Evolutionary conservation across 2,888 invertebrate species (phyloP), one percentile per base, ranked within the genome.

Genomic region (Dynastes tityus): DNA sequence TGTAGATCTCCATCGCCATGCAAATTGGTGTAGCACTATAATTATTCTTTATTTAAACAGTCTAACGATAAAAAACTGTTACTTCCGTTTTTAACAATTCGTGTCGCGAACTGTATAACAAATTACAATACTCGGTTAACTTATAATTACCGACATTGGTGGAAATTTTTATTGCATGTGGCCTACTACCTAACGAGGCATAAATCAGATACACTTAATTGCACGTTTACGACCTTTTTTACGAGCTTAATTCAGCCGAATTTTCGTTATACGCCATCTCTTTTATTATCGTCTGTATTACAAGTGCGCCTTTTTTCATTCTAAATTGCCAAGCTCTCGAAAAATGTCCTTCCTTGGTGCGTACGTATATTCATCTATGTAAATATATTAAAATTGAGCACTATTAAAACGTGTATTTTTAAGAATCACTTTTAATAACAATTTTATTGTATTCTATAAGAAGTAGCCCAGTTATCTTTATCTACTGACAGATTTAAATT

Each of bases 91-190:
- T 71, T 55, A 71, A 58, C 40, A 55, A 71, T 40, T 71, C 53
- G 55, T 58, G 32, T 22, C 37, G 32, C 4, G 22, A 16, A 71
- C 2, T 16, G 55, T 74, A 61, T 40, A 49, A 74, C 61, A 74
- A 74, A 74, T 61, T 74, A 73, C 40, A 58, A 73, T 73, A 73
- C 61, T 27, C 45, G 45, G 61, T 63, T 74, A 74, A 61, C 61
- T 74, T 74, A 74, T 74, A 74, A 74, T 74, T 74, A 61, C 73
- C 49, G 61, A 45, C 61, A 74, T 74, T 74, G 73, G 73, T 61
- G 45, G 68, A 74, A 74, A 74, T 74, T 74, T 74, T 74, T 74
- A 74, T 74, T 74, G 73, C 73, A 74, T 74, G 73, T 58, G 73
- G 73, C 73, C 61, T 73, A 37, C 27, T 61, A 74, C 73, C 73